Evolutionary conservation across 2,797 vertebrate species (phyloP).

Genomic region (Artibeus lituratus): DNA sequence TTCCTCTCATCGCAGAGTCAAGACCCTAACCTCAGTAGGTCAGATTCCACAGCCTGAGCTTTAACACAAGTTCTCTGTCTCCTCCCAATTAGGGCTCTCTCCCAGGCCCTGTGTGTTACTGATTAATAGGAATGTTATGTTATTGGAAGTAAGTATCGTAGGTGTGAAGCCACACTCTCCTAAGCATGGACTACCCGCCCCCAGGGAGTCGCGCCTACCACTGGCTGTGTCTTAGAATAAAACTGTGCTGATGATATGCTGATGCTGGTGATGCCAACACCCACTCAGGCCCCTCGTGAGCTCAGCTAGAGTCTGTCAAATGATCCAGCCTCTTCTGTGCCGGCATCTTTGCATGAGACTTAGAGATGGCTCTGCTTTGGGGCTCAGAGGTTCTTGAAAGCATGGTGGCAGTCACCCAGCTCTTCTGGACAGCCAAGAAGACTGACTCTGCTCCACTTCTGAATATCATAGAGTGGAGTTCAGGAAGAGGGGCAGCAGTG

Average conservation of each 20-base stretch:
- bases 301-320: not conserved
- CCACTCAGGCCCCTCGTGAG: accelerated
- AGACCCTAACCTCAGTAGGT: not conserved
- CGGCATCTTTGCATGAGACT: not conserved
- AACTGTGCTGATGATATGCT: accelerated
- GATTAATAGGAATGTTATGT: accelerated
- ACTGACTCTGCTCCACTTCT: too few relatives aligned
- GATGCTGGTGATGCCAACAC: not conserved
- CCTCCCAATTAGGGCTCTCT: not conserved
- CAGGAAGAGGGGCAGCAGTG: not conserved
- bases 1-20: not conserved
- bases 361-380: not conserved
- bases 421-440: not conserved
- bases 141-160: not conserved
- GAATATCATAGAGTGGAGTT: accelerated
- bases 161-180: not conserved
- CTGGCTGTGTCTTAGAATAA: not conserved
- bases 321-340: not conserved
- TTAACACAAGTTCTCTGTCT: not conserved
- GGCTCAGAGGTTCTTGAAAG: not conserved
- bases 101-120: accelerated
- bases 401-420: too few relatives aligned
- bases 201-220: accelerated
- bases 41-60: not conserved
- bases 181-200: not conserved